These are phyloP conservation scores for Rhynchotus rufescens DNA, from an alignment of 2,797 vertebrate genomes.

Conservation along the genomic window DNA sequence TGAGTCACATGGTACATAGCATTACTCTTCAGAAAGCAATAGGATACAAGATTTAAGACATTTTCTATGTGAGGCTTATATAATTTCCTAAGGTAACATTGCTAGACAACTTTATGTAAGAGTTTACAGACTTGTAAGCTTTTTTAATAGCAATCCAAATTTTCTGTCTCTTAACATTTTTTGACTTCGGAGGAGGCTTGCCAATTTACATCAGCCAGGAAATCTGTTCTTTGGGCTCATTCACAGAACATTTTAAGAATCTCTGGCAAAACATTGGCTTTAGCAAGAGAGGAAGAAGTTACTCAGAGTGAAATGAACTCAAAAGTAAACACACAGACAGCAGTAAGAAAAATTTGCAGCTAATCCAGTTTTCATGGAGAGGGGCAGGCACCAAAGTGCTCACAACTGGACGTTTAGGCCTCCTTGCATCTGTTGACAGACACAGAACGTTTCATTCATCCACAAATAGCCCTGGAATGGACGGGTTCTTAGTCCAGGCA, in stretches of 20 bases:
- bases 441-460: background rate
- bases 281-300: background rate
- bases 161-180: conserved; percentile 26
- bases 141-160: conserved; percentile 12
- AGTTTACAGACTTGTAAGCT: conserved; percentile 9
- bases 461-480: background rate
- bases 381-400: background rate
- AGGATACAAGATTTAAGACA: background rate
- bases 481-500: background rate
- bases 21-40: background rate
- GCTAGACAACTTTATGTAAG: conserved; percentile 12
- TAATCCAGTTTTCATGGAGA: background rate
- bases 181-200: conserved; percentile 2
- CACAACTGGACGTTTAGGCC: background rate
- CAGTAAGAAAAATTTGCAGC: background rate
- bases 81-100: background rate
- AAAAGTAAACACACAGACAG: background rate
- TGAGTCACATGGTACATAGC: background rate
- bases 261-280: conserved; percentile 17
- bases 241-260: conserved; percentile 48
- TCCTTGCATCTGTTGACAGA: background rate
- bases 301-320: background rate
- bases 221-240: conserved; percentile 54
- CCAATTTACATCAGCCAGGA: conserved; percentile 41
- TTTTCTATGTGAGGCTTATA: background rate